Evolutionary conservation across 2,888 invertebrate genomes (phyloP), one percentile per base, ranked within the genome.

Genomic region (Darwinula stevensoni): DNA sequence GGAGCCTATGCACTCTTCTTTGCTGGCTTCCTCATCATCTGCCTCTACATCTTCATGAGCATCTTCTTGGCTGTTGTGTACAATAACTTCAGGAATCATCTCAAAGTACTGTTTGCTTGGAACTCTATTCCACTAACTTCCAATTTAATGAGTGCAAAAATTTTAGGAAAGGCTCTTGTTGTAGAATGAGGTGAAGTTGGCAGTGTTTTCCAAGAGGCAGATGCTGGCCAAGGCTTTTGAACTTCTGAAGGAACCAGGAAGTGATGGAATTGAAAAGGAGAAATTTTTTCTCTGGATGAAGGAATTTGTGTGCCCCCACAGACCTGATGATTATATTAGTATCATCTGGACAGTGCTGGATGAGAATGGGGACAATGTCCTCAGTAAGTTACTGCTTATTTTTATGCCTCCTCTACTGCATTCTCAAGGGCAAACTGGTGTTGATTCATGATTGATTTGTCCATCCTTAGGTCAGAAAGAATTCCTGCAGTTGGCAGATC

Each of bases 51-150:
- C 32, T 55, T 56, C 41, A 53, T 55, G 53, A 45, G 53, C 34
- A 54, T 56, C 36, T 52, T 56, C 38, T 39, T 53, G 13, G 56
- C 56, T 13, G 56, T 55, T 14, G 51, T 55, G 11, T 54, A 54
- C 28, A 53, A 56, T 39, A 52, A 52, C 33, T 55, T 53, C 27
- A 49, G 53, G 38, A 43, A 44, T 14, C 45, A 55, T 17, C 41
- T 54, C n/a, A 45, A 45, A 41, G 53, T 53, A 43, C n/a, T n/a
- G n/a, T n/a, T n/a, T n/a, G n/a, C n/a, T n/a, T n/a, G n/a, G n/a
- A n/a, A n/a, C n/a, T n/a, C n/a, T n/a, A 43, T 46, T 42, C 27
- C 14, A 15, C 30, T 16, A 31, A n/a, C 16, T 30, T 31, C 38
- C 47, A 47, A n/a, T n/a, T n/a, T n/a, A n/a, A n/a, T n/a, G n/a